Evolutionary conservation across 35 echinoderm and acorn worm genomes (phyloP).

Genomic region (Hemicentrotus pulcherrimus): DNA sequence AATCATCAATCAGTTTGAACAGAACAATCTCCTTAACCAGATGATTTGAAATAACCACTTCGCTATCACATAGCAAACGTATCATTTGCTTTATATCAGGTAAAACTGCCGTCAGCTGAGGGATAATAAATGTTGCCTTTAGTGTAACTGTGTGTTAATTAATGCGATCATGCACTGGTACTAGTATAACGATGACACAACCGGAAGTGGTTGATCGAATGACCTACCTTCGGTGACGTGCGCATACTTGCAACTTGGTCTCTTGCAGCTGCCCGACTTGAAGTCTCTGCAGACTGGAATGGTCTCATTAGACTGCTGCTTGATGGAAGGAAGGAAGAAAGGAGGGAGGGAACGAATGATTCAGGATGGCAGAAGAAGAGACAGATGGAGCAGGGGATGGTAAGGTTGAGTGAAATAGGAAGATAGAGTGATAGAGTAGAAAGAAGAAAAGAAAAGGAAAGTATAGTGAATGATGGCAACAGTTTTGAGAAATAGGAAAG

Average conservation of each 20-base stretch:
- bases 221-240: conserved; percentile 96
- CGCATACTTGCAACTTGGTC: conserved; percentile 97
- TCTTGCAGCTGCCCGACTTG: conserved; percentile 97
- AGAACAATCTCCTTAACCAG: too few species aligned
- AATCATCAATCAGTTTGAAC: too few species aligned
- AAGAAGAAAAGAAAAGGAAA: not conserved
- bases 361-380: not conserved
- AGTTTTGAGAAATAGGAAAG: not conserved
- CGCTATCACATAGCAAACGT: too few species aligned
- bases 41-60: too few species aligned
- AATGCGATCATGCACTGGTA: not conserved
- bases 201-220: not conserved
- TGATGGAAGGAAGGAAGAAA: conserved; percentile 11
- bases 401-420: not conserved
- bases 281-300: conserved; percentile 98
- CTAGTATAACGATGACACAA: not conserved
- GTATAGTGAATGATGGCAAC: not conserved
- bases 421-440: not conserved
- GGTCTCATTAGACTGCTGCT: conserved; percentile 85
- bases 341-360: not conserved
- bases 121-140: not conserved
- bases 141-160: not conserved
- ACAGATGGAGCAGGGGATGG: not conserved
- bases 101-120: not conserved
- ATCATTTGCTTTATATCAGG: not conserved